phyloP scores from a whole-genome alignment of 2,888 invertebrate species.

The Synergus itoensis region DNA sequence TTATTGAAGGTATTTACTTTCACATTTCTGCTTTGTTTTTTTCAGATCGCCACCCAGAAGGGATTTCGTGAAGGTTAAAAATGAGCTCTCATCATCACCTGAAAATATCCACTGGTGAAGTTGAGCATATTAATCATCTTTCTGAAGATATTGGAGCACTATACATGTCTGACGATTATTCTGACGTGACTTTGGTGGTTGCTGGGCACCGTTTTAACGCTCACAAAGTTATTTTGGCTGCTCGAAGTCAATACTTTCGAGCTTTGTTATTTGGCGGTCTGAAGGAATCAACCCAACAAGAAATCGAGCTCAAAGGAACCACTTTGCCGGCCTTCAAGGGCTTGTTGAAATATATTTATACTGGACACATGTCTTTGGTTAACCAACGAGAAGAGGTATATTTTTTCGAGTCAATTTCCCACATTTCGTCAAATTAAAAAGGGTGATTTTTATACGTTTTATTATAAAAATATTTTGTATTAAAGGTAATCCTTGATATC shows the following conservation, averaged over 20 bases:
- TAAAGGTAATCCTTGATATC: slow-evolving; percentile 79
- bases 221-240: slow-evolving; percentile 93
- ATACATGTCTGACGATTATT: slow-evolving; percentile 92
- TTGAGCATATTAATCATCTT: slow-evolving; percentile 85
- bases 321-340: slow-evolving; percentile 91
- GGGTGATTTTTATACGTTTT: no score
- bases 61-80: slow-evolving; percentile 41
- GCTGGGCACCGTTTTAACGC: slow-evolving; percentile 86
- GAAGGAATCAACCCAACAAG: slow-evolving; percentile 86
- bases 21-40: not conserved
- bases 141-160: slow-evolving; percentile 93
- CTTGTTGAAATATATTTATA: slow-evolving; percentile 97
- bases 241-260: slow-evolving; percentile 97
- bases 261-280: slow-evolving; percentile 90
- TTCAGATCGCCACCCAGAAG: not conserved
- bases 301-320: slow-evolving; percentile 92
- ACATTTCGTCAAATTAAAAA: not conserved
- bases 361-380: slow-evolving; percentile 85
- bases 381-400: slow-evolving; percentile 80
- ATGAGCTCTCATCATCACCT: slow-evolving; percentile 75
- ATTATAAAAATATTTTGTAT: slow-evolving; percentile 51
- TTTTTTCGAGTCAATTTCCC: slow-evolving; percentile 31
- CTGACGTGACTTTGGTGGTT: slow-evolving; percentile 93
- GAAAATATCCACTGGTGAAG: slow-evolving; percentile 79
- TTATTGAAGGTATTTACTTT: not conserved